Conservation (phyloP, 53 echinoderm and acorn worm genomes). For the Henricia sp. region DNA sequence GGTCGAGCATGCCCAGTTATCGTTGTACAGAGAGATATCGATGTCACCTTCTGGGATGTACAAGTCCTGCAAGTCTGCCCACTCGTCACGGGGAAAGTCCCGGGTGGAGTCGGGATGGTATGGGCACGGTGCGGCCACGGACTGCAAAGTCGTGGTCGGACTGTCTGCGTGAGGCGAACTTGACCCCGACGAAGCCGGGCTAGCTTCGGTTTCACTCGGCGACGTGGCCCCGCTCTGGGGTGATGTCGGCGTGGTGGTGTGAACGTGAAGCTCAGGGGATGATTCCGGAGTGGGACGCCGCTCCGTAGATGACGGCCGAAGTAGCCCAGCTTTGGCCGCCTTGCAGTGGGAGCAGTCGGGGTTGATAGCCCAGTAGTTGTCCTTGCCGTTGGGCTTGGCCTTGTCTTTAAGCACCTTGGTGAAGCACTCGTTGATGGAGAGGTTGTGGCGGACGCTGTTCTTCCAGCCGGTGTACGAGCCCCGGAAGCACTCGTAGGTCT, state of each 20-base stretch:
- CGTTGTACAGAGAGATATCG: constrained; percentile 38
- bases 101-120: neutral
- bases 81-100: neutral
- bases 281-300: neutral
- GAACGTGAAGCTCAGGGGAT: too few relatives aligned
- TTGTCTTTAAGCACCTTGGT: constrained; percentile 50
- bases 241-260: neutral
- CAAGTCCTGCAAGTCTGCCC: constrained; percentile 20
- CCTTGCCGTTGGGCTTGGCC: constrained; percentile 48
- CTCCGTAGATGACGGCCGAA: neutral
- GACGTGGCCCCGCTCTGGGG: neutral
- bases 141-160: neutral
- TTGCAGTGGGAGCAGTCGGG: constrained; percentile 43
- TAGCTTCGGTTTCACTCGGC: neutral
- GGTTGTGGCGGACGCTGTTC: constrained; percentile 70
- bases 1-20: neutral
- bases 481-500: constrained; percentile 43
- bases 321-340: too few relatives aligned
- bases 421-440: constrained; percentile 61
- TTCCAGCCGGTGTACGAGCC: constrained; percentile 65
- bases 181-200: neutral
- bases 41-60: constrained; percentile 47
- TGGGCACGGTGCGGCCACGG: too few relatives aligned
- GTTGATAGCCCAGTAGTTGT: constrained; percentile 84
- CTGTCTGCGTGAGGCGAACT: neutral